Evolutionary conservation across 2,113 vertebrate species (phyloP).

Genomic region (Neolamprologus modestus): DNA sequence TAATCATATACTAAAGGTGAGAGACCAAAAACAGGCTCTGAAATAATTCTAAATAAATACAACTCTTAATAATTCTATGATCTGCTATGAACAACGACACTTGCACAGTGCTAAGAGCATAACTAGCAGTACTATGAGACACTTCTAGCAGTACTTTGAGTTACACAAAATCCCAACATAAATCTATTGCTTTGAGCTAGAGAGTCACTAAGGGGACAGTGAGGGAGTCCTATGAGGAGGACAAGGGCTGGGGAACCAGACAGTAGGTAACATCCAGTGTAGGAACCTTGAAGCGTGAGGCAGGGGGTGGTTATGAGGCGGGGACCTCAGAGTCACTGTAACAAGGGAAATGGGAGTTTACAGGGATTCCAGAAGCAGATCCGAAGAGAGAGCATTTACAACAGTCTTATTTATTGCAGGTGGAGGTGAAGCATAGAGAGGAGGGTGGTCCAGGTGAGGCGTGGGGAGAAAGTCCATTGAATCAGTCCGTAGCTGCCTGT

Average conservation of each 20-base stretch:
- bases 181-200: background rate
- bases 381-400: background rate
- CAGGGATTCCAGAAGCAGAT: background rate
- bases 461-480: background rate
- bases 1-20: background rate
- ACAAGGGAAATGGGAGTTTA: background rate
- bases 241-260: background rate
- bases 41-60: background rate
- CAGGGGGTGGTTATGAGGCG: background rate
- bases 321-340: background rate
- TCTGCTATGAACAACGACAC: background rate
- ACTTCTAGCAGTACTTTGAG: background rate
- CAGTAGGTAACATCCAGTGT: background rate
- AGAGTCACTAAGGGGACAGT: background rate
- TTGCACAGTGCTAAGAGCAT: background rate
- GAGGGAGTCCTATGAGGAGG: background rate
- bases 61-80: background rate
- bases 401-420: background rate
- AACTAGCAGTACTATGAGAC: background rate
- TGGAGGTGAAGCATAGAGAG: background rate
- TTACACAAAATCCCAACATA: background rate
- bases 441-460: background rate
- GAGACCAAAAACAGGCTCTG: background rate
- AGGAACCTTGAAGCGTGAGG: background rate
- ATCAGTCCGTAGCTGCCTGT: background rate